phyloP scores from a whole-genome alignment of 2,797 vertebrate species.

The Catharus ustulatus region DNA sequence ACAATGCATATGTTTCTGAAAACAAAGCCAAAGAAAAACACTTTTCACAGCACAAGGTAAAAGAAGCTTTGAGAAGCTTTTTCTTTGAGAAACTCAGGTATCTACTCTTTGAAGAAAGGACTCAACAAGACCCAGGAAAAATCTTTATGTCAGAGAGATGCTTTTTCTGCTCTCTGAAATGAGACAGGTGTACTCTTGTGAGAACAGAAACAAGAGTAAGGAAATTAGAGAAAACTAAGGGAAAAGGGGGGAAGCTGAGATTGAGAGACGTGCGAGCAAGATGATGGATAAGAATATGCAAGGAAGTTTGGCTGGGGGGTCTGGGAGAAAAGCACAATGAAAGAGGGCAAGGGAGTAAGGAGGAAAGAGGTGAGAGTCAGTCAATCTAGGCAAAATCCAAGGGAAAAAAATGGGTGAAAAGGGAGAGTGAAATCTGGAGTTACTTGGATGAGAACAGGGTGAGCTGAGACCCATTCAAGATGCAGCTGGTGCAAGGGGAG shows the following conservation, averaged over 20 bases:
- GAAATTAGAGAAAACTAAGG: background rate
- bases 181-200: background rate
- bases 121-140: background rate
- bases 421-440: background rate
- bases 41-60: background rate
- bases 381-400: background rate
- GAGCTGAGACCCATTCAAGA: background rate
- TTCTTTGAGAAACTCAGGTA: background rate
- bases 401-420: background rate
- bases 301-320: background rate
- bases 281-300: background rate
- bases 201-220: background rate
- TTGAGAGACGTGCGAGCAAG: background rate
- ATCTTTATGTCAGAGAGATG: background rate
- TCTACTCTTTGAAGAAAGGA: background rate
- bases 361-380: background rate
- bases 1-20: background rate
- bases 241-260: background rate
- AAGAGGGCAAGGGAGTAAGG: background rate
- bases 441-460: background rate
- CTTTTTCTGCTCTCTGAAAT: constrained; percentile 2
- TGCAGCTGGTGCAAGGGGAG: background rate
- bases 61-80: background rate
- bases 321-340: background rate
- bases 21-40: background rate